Evolutionary conservation across 2,797 vertebrate species (phyloP).

Genomic region (Jordanella pulchra): DNA sequence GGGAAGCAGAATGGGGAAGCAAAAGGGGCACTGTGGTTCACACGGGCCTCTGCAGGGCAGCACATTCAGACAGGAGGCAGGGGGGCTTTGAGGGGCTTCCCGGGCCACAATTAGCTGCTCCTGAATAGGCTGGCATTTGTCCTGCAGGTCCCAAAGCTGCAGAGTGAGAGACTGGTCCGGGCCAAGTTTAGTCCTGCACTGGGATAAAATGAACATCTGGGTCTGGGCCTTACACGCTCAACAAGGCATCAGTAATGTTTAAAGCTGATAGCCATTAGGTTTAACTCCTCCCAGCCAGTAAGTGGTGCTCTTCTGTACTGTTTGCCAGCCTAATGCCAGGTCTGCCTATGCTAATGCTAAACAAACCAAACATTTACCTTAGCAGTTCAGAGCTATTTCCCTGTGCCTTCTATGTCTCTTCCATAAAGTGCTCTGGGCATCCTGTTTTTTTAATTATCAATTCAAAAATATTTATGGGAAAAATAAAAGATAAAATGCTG

Average conservation of each 20-base stretch:
- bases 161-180: neutral
- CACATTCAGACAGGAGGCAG: slow-evolving; percentile 58
- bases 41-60: slow-evolving; percentile 73
- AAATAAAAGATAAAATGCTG: no score
- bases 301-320: no score
- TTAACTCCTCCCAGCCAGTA: no score
- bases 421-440: no score
- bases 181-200: neutral
- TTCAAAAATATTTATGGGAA: no score
- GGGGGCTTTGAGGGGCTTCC: slow-evolving; percentile 72
- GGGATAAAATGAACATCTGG: neutral
- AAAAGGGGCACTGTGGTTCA: slow-evolving; percentile 71
- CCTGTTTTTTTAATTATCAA: no score
- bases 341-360: no score
- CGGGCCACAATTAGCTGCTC: slow-evolving; percentile 72
- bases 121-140: slow-evolving; percentile 80
- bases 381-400: no score
- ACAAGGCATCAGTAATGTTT: neutral
- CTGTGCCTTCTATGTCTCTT: no score
- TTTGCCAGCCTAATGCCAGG: no score
- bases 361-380: no score
- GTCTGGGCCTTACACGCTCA: neutral
- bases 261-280: neutral
- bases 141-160: slow-evolving; percentile 73
- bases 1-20: slow-evolving; percentile 52